Evolutionary conservation across 2,797 vertebrate species (phyloP), one percentile per base, ranked within the genome.

Genomic region (Echiichthys vipera): DNA sequence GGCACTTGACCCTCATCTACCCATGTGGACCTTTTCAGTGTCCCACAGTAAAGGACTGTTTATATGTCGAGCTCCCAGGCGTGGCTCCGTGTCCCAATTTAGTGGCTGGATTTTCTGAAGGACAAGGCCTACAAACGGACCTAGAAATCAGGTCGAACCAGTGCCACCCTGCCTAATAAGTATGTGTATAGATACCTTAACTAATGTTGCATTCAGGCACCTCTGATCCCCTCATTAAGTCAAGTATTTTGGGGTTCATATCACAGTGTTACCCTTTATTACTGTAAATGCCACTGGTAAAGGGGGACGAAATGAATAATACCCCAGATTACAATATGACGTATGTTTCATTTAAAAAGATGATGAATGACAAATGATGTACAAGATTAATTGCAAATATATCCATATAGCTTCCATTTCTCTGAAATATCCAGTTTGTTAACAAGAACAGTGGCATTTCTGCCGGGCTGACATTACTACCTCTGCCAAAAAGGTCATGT

Each of bases 81-180:
- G 76, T 65, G 58, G 64, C 1, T 42, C 6, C 15, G 50, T 65
- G 59, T 79, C 53, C 78, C 22, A 65, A 9, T 77, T 76, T 63
- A 81, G 45, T 56, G 25, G 53, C 56, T 51, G 43, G 51, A 54
- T 53, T 42, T 12, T 45, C 47, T 73, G 47, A 76, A 84, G 70
- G 79, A 70, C 65, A 78, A 78, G 36, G 27, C 70, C 39, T 36
- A 62, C 39, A 11, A 45, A 13, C 34, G 37, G 37, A 65, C 13
- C 18, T 65, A 7, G 79, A 68, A 54, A n/a, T 15, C 11, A 4
- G 18, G 5, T 32, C 43, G 46, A 40, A 37, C 27, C 5, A 1
- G n/a, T 36, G 27, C 4, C 29, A 29, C n/a, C 11, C 53, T 18
- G 12, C 15, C 36, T 46, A 36, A 46, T 36, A 15, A 36, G 20